Percentiles rank a stretch among this genome's conserved stretches.
phyloP scores from a whole-genome alignment of 2,888 invertebrate genomes.

The Pyrrhopygopsis socrates region DNA sequence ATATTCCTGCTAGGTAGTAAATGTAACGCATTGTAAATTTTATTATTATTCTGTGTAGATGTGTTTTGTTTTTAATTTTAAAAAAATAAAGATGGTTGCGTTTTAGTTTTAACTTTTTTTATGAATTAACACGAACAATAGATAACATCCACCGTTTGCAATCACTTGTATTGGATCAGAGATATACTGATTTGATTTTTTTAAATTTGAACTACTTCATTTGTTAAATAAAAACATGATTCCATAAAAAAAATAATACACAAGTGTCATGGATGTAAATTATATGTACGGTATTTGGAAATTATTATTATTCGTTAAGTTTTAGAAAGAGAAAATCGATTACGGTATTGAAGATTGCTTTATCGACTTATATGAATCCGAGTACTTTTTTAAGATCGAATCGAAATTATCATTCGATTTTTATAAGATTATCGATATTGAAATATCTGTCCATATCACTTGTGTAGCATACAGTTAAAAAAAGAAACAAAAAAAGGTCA shows the following conservation, averaged over 20 bases:
- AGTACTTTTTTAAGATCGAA: background rate
- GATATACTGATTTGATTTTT: background rate
- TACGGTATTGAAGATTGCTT: too few relatives aligned
- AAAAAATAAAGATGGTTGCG: background rate
- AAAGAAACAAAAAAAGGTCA: background rate
- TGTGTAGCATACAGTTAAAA: conserved; percentile 47
- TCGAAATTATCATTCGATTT: background rate
- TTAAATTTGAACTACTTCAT: conserved; percentile 22
- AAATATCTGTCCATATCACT: conserved; percentile 33
- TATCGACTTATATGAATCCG: too few relatives aligned
- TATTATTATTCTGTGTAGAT: background rate
- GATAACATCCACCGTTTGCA: background rate
- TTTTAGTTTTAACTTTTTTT: background rate
- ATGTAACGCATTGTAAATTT: too few relatives aligned
- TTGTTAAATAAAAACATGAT: conserved; percentile 25
- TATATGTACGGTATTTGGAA: background rate
- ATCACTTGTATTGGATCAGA: background rate
- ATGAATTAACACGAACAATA: background rate
- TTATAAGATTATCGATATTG: background rate
- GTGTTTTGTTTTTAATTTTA: background rate
- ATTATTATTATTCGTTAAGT: background rate
- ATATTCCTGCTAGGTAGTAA: too few relatives aligned
- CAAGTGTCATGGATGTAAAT: conserved; percentile 32
- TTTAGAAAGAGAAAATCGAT: background rate
- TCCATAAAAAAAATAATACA: conserved; percentile 27